A percentile compares a stretch with the other conserved stretches of the same genome.
These are phyloP conservation scores for Drosophila bifasciata DNA, from an alignment of 1,140 invertebrate species.

Conservation along the genomic window DNA sequence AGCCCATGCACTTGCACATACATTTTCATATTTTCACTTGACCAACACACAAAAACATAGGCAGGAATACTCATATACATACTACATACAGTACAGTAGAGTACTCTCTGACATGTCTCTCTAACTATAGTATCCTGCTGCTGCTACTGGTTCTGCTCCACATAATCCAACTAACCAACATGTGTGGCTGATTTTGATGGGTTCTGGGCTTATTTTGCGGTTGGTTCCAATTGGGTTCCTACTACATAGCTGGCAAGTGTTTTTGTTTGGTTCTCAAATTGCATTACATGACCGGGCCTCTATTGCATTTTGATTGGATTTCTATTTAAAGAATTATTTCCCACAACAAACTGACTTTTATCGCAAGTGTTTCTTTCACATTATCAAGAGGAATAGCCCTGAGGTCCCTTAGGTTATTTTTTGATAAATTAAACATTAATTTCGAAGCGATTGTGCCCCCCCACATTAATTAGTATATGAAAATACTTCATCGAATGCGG, in stretches of 20 bases:
- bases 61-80: slow-evolving; percentile 1
- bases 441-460: too few species aligned
- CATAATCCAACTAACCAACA: slow-evolving; percentile 33
- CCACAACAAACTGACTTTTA: too few species aligned
- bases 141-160: neutral
- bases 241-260: neutral
- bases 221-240: slow-evolving; percentile 14
- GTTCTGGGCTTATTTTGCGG: slow-evolving; percentile 47
- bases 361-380: too few species aligned
- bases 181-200: slow-evolving; percentile 45
- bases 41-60: slow-evolving; percentile 23
- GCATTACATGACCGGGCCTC: neutral
- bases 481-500: too few species aligned
- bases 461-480: too few species aligned
- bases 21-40: slow-evolving; percentile 70
- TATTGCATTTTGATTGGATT: too few species aligned
- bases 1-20: slow-evolving; percentile 38
- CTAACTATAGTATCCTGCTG: too few species aligned
- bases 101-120: slow-evolving; percentile 8
- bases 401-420: too few species aligned
- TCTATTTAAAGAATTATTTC: too few species aligned
- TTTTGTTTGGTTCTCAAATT: slow-evolving; percentile 36
- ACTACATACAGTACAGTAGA: too few species aligned
- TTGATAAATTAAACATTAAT: too few species aligned
- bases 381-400: too few species aligned